A percentile compares a stretch with the other conserved stretches of the same genome.
Evolutionary conservation across 1,140 invertebrate genomes (phyloP).

Genomic region (Homalodisca vitripennis): DNA sequence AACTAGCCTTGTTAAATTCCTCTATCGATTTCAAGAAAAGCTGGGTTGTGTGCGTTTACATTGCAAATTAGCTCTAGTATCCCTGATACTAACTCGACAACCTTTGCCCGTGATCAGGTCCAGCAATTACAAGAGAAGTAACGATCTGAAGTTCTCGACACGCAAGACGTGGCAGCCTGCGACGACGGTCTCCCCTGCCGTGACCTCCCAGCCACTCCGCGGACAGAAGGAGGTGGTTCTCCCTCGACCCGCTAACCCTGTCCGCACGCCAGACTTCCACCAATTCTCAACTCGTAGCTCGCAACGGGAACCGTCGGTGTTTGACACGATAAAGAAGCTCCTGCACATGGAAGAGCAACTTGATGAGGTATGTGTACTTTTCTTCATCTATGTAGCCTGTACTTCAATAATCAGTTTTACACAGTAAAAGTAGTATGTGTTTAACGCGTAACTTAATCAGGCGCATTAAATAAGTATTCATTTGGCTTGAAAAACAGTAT

Average conservation of each 20-base stretch:
- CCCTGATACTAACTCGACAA: neutral
- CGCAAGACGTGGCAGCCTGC: conserved; percentile 33
- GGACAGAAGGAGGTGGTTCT: conserved; percentile 63
- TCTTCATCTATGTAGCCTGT: no score
- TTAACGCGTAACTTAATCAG: no score
- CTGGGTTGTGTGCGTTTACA: no score
- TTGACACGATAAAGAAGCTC: conserved; percentile 56
- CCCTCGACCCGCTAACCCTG: conserved; percentile 54
- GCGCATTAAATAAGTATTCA: no score
- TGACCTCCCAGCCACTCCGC: conserved; percentile 32
- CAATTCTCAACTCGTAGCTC: conserved; percentile 12
- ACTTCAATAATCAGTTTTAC: no score
- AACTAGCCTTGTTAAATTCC: no score
- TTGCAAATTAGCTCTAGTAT: no score
- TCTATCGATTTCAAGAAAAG: no score
- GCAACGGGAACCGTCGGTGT: conserved; percentile 49
- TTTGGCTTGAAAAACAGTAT: no score
- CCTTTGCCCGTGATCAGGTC: conserved; percentile 1
- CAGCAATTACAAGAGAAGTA: conserved; percentile 12
- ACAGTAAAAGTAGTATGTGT: no score
- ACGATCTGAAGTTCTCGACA: conserved; percentile 8
- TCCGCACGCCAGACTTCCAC: conserved; percentile 50
- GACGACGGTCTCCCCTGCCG: conserved; percentile 34
- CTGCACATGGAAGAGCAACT: conserved; percentile 51
- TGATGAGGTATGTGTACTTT: conserved; percentile 18